These are phyloP conservation scores for Acanthurus tractus DNA, from an alignment of 2,797 vertebrate species.

Conservation along the genomic window DNA sequence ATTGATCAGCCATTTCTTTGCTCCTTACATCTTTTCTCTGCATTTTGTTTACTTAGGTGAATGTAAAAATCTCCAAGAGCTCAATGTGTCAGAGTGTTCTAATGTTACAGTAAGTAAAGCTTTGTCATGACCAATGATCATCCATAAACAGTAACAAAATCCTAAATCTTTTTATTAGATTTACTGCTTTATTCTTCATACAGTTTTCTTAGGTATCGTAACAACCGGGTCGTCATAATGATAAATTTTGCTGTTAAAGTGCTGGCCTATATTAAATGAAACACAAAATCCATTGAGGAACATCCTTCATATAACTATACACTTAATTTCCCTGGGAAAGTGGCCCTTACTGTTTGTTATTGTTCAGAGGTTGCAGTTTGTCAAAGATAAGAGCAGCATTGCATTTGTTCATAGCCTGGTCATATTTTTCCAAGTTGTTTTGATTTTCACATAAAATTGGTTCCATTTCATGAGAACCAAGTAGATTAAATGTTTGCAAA, in stretches of 20 bases:
- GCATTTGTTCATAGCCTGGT: background rate
- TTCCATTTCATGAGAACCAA: background rate
- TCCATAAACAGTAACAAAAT: background rate
- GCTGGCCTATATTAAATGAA: background rate
- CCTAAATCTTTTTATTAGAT: background rate
- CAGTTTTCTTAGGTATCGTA: background rate
- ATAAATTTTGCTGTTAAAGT: background rate
- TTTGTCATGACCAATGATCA: background rate
- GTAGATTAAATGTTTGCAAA: too few relatives aligned
- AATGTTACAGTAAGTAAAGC: slow-evolving; percentile 86
- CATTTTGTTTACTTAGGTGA: slow-evolving; percentile 79
- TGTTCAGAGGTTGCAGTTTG: background rate
- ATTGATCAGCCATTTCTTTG: background rate
- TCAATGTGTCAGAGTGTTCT: slow-evolving; percentile 89
- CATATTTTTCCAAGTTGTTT: background rate
- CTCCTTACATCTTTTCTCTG: background rate
- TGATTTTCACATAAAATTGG: background rate
- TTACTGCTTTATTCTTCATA: background rate
- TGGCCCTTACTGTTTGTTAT: background rate
- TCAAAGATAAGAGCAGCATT: background rate
- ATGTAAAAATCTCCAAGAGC: slow-evolving; percentile 89
- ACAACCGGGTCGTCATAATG: background rate
- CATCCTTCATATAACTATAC: background rate
- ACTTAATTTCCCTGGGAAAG: background rate
- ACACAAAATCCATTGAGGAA: background rate